These are phyloP conservation scores for Naja naja DNA, from an alignment of 2,113 vertebrate species.

Conservation along the genomic window DNA sequence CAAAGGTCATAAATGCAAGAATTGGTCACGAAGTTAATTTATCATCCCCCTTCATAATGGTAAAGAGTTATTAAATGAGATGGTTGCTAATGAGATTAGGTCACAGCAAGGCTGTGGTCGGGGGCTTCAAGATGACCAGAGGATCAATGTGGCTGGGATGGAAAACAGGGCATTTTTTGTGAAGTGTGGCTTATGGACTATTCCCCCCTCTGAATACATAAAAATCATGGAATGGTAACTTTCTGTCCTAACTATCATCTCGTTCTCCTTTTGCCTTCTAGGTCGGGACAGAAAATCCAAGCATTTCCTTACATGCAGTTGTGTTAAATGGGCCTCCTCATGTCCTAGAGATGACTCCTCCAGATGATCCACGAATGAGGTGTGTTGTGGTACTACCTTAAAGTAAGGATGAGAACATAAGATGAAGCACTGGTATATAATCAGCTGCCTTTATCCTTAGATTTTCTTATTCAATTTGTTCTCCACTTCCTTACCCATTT, in stretches of 20 bases:
- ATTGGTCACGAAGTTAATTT: background rate
- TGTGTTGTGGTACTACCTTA: conserved; percentile 50
- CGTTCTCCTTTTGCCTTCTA: conserved; percentile 53
- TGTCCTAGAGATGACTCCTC: conserved; percentile 90
- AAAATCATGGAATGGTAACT: background rate
- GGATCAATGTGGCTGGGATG: background rate
- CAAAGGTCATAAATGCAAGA: background rate
- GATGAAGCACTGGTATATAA: accelerated
- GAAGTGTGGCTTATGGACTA: background rate
- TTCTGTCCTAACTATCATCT: background rate
- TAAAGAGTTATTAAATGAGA: background rate
- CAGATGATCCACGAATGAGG: conserved; percentile 90
- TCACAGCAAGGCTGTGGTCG: background rate
- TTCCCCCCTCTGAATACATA: background rate
- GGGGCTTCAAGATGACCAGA: background rate
- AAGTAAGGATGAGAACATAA: background rate
- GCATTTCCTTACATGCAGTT: conserved; percentile 89
- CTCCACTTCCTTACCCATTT: background rate
- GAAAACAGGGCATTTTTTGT: background rate
- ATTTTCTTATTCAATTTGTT: background rate
- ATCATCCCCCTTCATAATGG: background rate
- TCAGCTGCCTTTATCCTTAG: background rate
- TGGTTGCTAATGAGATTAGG: background rate
- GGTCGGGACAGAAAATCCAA: conserved; percentile 93
- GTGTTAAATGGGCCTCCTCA: conserved; percentile 92